Base-by-base conservation (phyloP, 2,797 vertebrate species). In the Pipistrellus pygmaeus region DNA sequence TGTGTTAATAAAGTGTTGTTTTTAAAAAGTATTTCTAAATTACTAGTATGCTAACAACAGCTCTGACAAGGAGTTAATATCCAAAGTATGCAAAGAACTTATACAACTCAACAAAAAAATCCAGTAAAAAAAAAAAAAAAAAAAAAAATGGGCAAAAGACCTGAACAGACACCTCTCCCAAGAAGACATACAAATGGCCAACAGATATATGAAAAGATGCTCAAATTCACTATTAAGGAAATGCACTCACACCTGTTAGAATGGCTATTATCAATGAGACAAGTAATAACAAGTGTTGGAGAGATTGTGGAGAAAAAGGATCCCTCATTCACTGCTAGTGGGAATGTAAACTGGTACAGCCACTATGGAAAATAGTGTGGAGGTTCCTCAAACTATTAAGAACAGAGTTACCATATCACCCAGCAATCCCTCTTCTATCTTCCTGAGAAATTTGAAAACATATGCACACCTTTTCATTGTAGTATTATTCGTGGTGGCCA, bases 11-110 rank as follows among this genome's bases (percentile, higher is more conserved):
- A 20, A 76, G 93, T 69, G 12, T 1, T 69, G 18, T 64, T 75
- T 87, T 93, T 53, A 96, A 96, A 94, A 95, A 87, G 75, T 87
- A 88, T 21, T 55, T 93, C 83, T 91, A 92, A 95, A 66, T n/a
- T 15, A 10, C 53, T 55, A 55, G 18, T 55, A 96, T 81, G 11
- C 82, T 10, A 10, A 69, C 32, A 69, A 69, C 20, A 69, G 68
- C 68, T 38, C 35, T 69, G 64, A 38, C 35, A 38, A 38, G 68
- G 32, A 11, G 66, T 12, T 69, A 69, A 35, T 69, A 21, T 69
- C 32, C 66, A 38, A 69, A 5, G 20, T 38, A 69, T 38, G 35
- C 21, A 69, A 38, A 69, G 66, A 38, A 69, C 18, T 38, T 10
- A 38, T 23, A 69, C 20, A 69, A 69, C 20, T 69, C 68, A 69